A percentile compares a stretch with the other conserved stretches of the same genome.
Conservation (phyloP, 1,140 invertebrate species). For the Zelostemma sp. region DNA sequence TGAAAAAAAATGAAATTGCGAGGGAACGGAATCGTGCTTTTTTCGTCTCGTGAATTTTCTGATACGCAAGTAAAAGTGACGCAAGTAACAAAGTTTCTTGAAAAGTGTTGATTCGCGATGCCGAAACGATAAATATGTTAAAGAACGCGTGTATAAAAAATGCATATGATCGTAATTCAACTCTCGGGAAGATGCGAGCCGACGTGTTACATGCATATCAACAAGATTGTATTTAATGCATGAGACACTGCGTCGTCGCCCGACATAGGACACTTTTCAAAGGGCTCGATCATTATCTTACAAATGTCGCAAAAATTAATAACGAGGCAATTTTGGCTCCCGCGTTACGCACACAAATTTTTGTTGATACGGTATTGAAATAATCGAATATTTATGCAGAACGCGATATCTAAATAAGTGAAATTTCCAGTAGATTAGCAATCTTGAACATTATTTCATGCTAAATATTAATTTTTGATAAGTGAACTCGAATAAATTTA, state of each 20-base stretch:
- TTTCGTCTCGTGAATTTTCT: no score
- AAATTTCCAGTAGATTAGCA: no score
- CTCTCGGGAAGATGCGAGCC: slow-evolving; percentile 3
- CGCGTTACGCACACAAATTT: no score
- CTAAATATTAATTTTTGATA: no score
- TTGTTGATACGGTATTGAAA: no score
- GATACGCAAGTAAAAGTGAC: no score
- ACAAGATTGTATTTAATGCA: slow-evolving; percentile 11
- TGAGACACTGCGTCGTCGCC: background rate
- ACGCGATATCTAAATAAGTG: no score
- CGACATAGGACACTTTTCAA: background rate
- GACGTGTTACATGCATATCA: slow-evolving; percentile 16
- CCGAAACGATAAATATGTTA: slow-evolving; percentile 14
- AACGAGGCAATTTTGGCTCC: no score
- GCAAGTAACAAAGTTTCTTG: background rate
- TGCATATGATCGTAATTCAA: slow-evolving; percentile 9
- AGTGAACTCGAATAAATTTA: no score
- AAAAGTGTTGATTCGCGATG: background rate
- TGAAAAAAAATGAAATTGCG: background rate
- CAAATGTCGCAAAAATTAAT: background rate
- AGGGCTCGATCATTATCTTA: slow-evolving; percentile 5
- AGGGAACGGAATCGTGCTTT: no score
- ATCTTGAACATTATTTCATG: no score
- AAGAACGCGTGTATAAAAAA: slow-evolving; percentile 12
- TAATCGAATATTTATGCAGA: no score